Evolutionary conservation across 1,140 invertebrate species (phyloP).

Genomic region (Mylabris phalerata): DNA sequence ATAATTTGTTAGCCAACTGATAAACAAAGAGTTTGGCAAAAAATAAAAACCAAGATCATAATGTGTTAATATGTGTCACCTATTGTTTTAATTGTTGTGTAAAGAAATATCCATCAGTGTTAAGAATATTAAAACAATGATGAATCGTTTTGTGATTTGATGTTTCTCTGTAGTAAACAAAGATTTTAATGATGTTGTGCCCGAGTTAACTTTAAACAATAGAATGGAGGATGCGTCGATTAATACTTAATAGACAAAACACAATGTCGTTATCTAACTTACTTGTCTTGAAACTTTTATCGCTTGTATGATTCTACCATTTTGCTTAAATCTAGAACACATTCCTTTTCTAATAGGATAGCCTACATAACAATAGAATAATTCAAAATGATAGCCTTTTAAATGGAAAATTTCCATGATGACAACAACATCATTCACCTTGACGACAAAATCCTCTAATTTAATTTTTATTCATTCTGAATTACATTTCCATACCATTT

Average conservation of each 20-base stretch:
- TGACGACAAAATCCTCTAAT: background rate
- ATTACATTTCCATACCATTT: background rate
- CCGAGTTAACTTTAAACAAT: slow-evolving; percentile 12
- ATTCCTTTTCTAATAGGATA: slow-evolving; percentile 3
- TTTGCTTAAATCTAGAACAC: slow-evolving; percentile 6
- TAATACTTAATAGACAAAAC: slow-evolving; percentile 13
- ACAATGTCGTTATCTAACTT: slow-evolving; percentile 4
- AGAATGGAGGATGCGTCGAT: slow-evolving; percentile 10
- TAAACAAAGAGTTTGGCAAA: too few species aligned
- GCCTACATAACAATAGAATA: slow-evolving; percentile 2
- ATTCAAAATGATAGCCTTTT: background rate
- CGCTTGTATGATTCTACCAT: slow-evolving; percentile 5
- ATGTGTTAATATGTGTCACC: too few species aligned
- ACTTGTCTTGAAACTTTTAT: slow-evolving; percentile 10
- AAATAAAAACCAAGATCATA: too few species aligned
- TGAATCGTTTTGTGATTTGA: too few species aligned
- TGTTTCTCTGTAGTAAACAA: too few species aligned
- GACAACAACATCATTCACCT: slow-evolving; percentile 2
- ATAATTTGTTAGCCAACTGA: too few species aligned
- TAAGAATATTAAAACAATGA: too few species aligned
- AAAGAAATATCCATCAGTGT: too few species aligned
- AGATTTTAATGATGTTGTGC: slow-evolving; percentile 14
- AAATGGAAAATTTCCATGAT: background rate
- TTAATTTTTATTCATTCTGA: slow-evolving; percentile 1
- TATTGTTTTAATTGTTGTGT: too few species aligned